phyloP scores from a whole-genome alignment of 2,797 vertebrate genomes.

The Peromyscus attwateri region DNA sequence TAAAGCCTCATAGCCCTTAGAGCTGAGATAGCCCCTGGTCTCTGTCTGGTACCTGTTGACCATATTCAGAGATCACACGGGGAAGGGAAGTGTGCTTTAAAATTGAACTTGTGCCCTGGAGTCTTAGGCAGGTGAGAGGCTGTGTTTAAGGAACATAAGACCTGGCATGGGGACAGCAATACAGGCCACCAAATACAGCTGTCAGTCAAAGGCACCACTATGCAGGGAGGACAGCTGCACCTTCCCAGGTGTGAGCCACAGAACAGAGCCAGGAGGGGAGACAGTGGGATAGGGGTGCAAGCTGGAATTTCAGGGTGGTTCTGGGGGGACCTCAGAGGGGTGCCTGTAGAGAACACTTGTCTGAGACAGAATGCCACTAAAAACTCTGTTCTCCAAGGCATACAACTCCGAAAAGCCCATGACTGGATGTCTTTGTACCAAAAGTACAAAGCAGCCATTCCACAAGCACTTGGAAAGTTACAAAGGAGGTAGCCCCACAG shows the following conservation, averaged over 20 bases:
- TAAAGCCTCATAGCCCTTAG: neutral
- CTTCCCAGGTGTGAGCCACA: neutral
- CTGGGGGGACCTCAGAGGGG: neutral
- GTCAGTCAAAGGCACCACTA: too few species aligned
- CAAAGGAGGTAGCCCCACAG: too few species aligned
- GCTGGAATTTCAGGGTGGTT: neutral
- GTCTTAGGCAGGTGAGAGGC: neutral
- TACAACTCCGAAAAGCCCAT: neutral
- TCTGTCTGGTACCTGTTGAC: neutral
- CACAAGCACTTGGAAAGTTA: neutral
- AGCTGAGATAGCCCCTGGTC: neutral
- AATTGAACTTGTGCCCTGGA: neutral
- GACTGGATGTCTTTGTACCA: neutral
- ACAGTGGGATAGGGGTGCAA: neutral
- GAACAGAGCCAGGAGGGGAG: neutral
- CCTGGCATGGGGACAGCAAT: neutral
- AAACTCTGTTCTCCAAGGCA: neutral
- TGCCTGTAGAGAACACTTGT: neutral
- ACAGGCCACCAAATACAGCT: too few species aligned
- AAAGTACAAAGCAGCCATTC: neutral
- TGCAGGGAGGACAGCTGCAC: neutral
- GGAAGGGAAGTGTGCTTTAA: neutral
- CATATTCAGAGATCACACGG: rapidly evolving
- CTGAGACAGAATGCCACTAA: neutral
- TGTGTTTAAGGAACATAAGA: neutral